Evolutionary conservation across 2,113 vertebrate genomes (phyloP).

Genomic region (Rana temporaria): DNA sequence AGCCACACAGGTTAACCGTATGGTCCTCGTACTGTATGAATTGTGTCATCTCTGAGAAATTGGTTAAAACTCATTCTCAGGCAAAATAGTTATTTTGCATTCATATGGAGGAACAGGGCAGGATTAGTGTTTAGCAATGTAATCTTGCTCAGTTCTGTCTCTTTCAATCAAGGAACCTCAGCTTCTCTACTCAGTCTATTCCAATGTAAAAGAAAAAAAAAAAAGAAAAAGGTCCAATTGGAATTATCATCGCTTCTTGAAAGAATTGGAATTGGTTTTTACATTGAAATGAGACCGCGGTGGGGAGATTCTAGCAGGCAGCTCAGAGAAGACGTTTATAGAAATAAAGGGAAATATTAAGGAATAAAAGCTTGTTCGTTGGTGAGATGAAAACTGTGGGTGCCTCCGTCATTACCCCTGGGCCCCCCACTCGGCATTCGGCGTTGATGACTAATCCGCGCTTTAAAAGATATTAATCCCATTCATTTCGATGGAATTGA

Average conservation of each 20-base stretch:
- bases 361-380: neutral
- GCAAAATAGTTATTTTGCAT: constrained; percentile 56
- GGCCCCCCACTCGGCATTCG: constrained; percentile 24
- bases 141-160: constrained; percentile 54
- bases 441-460: constrained; percentile 17
- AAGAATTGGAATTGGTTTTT: constrained; percentile 59
- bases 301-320: constrained; percentile 37
- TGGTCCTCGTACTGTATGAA: neutral
- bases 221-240: constrained; percentile 58
- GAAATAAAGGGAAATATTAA: constrained; percentile 49
- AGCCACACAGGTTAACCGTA: constrained; percentile 25
- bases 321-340: constrained; percentile 42
- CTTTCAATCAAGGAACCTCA: constrained; percentile 56
- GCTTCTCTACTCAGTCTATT: constrained; percentile 53
- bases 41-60: constrained; percentile 45
- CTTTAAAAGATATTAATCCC: constrained; percentile 42
- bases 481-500: constrained; percentile 34
- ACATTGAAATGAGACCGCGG: constrained; percentile 54
- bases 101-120: constrained; percentile 51
- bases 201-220: constrained; percentile 26
- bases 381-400: constrained; percentile 32
- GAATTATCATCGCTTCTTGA: constrained; percentile 57
- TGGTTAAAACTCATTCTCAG: constrained; percentile 56
- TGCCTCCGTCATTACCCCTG: constrained; percentile 21
- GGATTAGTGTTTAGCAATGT: constrained; percentile 58